A percentile compares a stretch with the other conserved stretches of the same genome.
These are phyloP conservation scores for Brachyptera risi DNA, from an alignment of 2,888 invertebrate species.

Conservation along the genomic window DNA sequence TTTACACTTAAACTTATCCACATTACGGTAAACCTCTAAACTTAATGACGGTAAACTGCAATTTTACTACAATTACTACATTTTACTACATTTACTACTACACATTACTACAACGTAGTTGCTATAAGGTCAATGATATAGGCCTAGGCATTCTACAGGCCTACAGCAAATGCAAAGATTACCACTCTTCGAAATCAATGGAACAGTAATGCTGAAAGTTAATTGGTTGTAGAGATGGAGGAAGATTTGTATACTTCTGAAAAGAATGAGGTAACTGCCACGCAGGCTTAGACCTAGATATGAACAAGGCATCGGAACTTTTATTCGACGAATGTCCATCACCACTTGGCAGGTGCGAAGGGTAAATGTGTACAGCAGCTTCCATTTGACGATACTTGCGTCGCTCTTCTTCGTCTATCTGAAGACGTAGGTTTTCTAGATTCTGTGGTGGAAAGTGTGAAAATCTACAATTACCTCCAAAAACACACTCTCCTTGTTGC, in stretches of 20 bases:
- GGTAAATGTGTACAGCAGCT: background rate
- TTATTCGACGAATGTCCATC: too few relatives aligned
- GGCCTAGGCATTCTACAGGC: too few relatives aligned
- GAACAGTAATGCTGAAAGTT: constrained; percentile 32
- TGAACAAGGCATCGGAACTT: too few relatives aligned
- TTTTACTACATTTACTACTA: too few relatives aligned
- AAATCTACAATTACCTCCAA: constrained; percentile 61
- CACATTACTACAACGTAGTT: too few relatives aligned
- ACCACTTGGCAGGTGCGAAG: background rate
- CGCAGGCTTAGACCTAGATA: constrained; percentile 43
- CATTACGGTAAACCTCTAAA: too few relatives aligned
- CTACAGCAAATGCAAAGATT: too few relatives aligned
- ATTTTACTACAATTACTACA: too few relatives aligned
- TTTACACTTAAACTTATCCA: too few relatives aligned
- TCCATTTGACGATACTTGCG: background rate
- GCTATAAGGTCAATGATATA: too few relatives aligned
- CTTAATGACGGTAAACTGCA: too few relatives aligned
- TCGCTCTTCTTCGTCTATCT: constrained; percentile 5
- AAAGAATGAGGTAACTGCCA: constrained; percentile 54
- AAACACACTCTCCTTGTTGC: constrained; percentile 57
- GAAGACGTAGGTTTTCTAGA: constrained; percentile 49
- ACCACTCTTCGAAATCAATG: too few relatives aligned
- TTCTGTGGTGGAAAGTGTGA: constrained; percentile 63
- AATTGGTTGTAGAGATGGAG: constrained; percentile 57
- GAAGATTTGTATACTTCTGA: constrained; percentile 51